A percentile compares a stretch with the other conserved stretches of the same genome.
These are phyloP conservation scores for Cremastinae sp. DNA, from an alignment of 2,888 invertebrate species.

Conservation along the genomic window DNA sequence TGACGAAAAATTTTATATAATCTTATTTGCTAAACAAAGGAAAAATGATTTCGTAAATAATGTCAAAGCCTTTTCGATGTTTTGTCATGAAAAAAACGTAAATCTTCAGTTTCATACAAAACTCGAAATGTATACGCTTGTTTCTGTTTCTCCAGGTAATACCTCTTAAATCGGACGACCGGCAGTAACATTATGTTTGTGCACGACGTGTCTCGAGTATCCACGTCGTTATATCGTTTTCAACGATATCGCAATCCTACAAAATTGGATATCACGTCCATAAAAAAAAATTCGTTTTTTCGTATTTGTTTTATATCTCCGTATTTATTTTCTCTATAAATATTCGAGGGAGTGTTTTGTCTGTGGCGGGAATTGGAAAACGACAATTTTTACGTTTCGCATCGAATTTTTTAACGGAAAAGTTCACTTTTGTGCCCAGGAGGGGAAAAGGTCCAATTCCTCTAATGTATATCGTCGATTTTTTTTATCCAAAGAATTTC, in stretches of 20 bases:
- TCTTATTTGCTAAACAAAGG: no score
- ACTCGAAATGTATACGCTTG: conserved; percentile 7
- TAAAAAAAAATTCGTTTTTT: conserved; percentile 6
- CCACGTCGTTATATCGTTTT: conserved; percentile 6
- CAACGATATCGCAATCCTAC: conserved; percentile 19
- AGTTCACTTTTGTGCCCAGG: no score
- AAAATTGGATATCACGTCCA: conserved; percentile 22
- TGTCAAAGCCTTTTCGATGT: no score
- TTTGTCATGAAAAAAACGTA: not conserved
- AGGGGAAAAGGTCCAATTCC: no score
- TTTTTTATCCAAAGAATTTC: no score
- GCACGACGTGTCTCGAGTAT: conserved; percentile 1
- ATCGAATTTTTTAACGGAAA: not conserved
- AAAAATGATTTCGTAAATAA: no score
- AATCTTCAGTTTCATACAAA: conserved; percentile 24
- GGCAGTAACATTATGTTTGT: not conserved
- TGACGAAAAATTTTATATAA: no score
- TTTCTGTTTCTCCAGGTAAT: conserved; percentile 12
- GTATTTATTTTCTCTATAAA: not conserved
- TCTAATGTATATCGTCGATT: no score
- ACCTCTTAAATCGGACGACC: conserved; percentile 19
- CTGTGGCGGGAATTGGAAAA: no score
- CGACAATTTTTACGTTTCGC: no score
- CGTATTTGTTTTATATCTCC: not conserved
- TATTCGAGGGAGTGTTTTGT: no score